Base-by-base conservation (phyloP, 1,140 invertebrate species). In the Bombus sylvicola region DNA sequence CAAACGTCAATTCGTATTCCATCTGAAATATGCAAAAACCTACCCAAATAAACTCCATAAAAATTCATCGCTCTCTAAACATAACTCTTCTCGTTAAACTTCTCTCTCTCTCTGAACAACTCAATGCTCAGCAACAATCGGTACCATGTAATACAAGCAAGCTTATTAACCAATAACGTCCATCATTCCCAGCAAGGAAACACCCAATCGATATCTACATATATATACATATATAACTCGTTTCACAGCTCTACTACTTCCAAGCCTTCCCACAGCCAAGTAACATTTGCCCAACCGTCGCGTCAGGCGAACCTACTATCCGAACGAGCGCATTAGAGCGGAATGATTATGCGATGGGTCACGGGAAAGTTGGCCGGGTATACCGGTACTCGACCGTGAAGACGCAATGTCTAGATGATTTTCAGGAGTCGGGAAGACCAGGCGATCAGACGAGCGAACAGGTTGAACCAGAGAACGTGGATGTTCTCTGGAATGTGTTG, bases 331-430 rank as follows among this genome's bases (percentile, higher is more conserved):
- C 34, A 5, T n/a, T 15, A 41, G n/a, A 62, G 28, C 28, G 28
- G 28, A 62, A 62, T n/a, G 59, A 62, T 62, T n/a, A 13, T 62
- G 39, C 71, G 69, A 41, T 6, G 28, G 62, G 8, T 18, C 5
- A 22, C 37, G 12, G 31, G 43, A 85, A 89, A 79, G 69, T 72
- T 87, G 62, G 71, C 18, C 41, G 39, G 37, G 39, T 59, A 87
- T 53, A 22, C 47, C 47, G 47, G 47, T 53, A 53, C 0, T 53
- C 47, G 47, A 53, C 47, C 47, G 47, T 8, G 47, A 53, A 53
- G 57, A 43, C 81, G 80, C 86, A 77, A 88, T 89, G 92, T 92
- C 91, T 89, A 90, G 91, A 92, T 92, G 92, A 93, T 92, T 93
- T 91, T 72, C 82, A 82, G 80, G 85, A 59, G 84, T 91, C 73